Base-by-base conservation (phyloP, 2,888 invertebrate species). In the Resseliella maxima region DNA sequence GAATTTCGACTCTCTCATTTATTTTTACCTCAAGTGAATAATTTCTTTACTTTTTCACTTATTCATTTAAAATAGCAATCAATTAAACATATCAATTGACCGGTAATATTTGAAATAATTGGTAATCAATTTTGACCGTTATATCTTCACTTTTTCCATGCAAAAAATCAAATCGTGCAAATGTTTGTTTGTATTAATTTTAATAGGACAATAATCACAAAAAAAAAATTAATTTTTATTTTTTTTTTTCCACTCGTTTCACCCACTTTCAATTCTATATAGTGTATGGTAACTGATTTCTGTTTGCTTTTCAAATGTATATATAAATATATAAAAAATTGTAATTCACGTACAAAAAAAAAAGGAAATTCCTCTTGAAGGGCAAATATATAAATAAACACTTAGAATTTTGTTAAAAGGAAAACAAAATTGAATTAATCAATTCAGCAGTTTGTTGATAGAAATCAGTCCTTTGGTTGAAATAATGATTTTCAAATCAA, bases 401-500 rank as follows among this genome's bases (percentile, higher is more conserved):
- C 72, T 72, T 72, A 31, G 35, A 0, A 5, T 72, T 72, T 72
- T 72, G 10, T 3, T 72, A 1, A 15, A 31, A 15, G 12, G 31
- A 72, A 50, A 50, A 50, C 8, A 50, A 50, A 50, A 41, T 12
- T 41, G 27, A 59, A 59, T 59, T 24, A 59, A 24, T 59, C 2
- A 21, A 50, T 24, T n/a, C 59, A 27, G 59, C 27, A 27, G 24
- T 21, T 2, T n/a, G 27, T 59, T 59, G 59, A 59, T 24, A 59
- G 59, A 59, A 59, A 59, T 59, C 27, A 59, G 59, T 59, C 59
- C 59, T 27, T 5, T 72, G 8, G 72, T 72, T 72, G 72, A 31
- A 8, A 35, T 72, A 31, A 72, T 31, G 27, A 31, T 31, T 72
- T 72, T 72, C 72, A 72, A 72, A 72, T 72, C 72, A 72, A 72